Evolutionary conservation across 2,888 invertebrate genomes (phyloP).

Genomic region (Holacanthella duospinosa): DNA sequence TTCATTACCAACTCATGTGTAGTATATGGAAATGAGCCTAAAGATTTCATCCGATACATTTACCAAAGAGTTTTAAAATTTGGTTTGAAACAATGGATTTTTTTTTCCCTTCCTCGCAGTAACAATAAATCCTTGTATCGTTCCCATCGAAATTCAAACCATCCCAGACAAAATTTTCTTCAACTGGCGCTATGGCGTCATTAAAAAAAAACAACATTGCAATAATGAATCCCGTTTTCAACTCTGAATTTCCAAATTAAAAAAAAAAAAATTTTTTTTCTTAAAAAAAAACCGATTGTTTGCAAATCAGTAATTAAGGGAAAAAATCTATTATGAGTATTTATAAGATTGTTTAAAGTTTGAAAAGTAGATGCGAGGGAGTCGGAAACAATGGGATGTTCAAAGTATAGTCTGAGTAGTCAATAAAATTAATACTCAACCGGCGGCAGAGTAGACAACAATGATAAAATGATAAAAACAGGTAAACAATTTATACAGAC

Average conservation of each 20-base stretch:
- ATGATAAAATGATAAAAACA: background rate
- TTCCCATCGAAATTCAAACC: background rate
- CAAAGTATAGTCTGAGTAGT: background rate
- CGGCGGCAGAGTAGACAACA: conserved; percentile 2
- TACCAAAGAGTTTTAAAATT: background rate
- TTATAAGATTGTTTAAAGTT: background rate
- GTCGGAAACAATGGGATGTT: background rate
- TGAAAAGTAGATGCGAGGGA: background rate
- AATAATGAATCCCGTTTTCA: background rate
- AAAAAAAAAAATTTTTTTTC: background rate
- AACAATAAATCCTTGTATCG: conserved; percentile 2
- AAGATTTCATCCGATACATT: background rate
- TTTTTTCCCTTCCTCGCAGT: background rate
- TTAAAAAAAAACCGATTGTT: background rate
- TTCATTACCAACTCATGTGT: background rate
- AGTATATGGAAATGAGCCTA: background rate
- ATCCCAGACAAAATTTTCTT: background rate
- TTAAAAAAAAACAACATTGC: background rate
- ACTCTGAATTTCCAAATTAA: background rate
- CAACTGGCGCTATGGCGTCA: background rate
- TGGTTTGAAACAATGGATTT: conserved; percentile 1
- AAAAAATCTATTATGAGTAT: background rate
- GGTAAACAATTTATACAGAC: background rate
- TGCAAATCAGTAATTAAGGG: background rate
- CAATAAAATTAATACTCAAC: background rate